Conservation (phyloP, 2,797 vertebrate species). For the Myotis myotis region DNA sequence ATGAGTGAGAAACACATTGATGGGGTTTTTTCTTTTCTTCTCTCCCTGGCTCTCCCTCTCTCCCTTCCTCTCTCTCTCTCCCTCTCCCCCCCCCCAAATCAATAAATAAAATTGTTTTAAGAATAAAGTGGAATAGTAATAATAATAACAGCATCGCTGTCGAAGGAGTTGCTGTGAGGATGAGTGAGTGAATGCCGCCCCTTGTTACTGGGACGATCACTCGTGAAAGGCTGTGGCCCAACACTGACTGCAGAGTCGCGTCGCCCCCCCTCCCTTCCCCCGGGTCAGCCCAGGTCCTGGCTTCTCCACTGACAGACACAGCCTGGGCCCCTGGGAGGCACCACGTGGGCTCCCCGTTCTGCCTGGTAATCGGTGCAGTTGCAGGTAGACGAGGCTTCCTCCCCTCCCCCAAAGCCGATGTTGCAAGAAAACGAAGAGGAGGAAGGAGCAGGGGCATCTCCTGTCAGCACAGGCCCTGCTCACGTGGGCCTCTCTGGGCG, state of each 20-base stretch:
- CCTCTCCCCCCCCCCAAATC: too few relatives aligned
- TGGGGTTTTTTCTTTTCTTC: background rate
- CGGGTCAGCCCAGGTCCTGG: too few relatives aligned
- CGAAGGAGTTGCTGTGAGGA: background rate
- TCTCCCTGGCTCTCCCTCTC: background rate
- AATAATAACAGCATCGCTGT: background rate
- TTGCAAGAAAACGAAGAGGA: background rate
- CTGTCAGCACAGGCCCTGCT: background rate
- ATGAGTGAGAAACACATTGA: background rate
- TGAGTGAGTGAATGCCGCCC: background rate
- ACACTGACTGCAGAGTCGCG: background rate
- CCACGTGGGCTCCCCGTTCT: too few relatives aligned
- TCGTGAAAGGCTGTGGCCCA: background rate
- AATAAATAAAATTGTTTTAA: background rate
- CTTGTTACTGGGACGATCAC: too few relatives aligned
- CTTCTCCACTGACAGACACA: too few relatives aligned
- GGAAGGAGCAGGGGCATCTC: background rate
- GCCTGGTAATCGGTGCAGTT: background rate
- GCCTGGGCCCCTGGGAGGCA: too few relatives aligned
- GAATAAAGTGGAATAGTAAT: background rate
- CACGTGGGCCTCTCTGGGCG: background rate
- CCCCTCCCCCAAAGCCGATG: background rate
- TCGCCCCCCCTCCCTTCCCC: background rate
- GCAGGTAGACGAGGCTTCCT: background rate
- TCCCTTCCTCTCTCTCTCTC: background rate